phyloP scores from a whole-genome alignment of 2,797 vertebrate species.

The Paedocypris micromegethes region DNA sequence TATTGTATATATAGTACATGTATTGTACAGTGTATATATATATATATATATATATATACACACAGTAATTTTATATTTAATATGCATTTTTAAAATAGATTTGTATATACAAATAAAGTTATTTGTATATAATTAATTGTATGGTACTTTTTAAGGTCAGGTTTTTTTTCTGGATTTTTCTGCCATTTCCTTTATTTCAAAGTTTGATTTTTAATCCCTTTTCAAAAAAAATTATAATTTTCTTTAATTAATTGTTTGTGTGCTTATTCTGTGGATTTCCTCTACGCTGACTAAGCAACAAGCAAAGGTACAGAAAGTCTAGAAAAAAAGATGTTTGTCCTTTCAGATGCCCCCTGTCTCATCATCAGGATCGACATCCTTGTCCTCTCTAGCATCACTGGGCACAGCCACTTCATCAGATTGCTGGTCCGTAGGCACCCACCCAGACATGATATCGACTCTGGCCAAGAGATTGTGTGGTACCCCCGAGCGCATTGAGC shows the following conservation, averaged over 20 bases:
- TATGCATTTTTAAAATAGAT: background rate
- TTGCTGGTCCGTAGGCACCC: slow-evolving; percentile 50
- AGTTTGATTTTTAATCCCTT: no score
- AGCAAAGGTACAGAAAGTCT: background rate
- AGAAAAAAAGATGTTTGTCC: background rate
- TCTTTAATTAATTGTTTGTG: background rate
- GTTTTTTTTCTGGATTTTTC: no score
- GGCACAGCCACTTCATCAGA: slow-evolving; percentile 73
- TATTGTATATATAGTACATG: background rate
- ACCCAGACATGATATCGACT: slow-evolving; percentile 64
- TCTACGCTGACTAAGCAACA: background rate
- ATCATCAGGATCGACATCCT: slow-evolving; percentile 14
- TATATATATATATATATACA: background rate
- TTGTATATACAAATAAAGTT: no score
- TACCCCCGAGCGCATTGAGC: slow-evolving; percentile 82
- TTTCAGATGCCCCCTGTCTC: slow-evolving; percentile 27
- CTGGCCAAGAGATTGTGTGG: slow-evolving; percentile 73
- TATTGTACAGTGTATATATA: background rate
- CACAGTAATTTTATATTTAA: background rate
- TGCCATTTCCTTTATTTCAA: no score
- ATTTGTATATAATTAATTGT: no score
- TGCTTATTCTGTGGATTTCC: background rate
- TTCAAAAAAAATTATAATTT: no score
- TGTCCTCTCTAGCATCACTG: slow-evolving; percentile 43
- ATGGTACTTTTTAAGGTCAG: no score